A percentile compares a stretch with the other conserved stretches of the same genome.
These are phyloP conservation scores for Akabosia matsudoensis DNA, from an alignment of 1,140 invertebrate species.

Conservation along the genomic window DNA sequence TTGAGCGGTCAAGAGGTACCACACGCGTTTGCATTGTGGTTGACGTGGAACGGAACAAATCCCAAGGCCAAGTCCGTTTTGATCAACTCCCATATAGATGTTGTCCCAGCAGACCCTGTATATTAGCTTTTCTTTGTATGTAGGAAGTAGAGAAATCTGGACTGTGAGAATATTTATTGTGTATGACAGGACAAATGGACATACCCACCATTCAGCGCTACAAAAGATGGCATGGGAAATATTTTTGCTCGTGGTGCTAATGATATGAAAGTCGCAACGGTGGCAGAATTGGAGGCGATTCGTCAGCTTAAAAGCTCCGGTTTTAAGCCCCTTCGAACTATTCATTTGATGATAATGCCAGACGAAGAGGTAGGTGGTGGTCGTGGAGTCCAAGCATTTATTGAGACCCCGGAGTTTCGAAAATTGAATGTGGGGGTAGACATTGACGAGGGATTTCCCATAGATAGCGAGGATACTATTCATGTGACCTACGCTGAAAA, in stretches of 20 bases:
- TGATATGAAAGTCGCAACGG: constrained; percentile 78
- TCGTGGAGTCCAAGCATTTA: constrained; percentile 64
- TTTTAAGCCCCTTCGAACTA: constrained; percentile 52
- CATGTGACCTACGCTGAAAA: constrained; percentile 60
- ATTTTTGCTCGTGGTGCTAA: constrained; percentile 78
- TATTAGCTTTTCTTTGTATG: constrained; percentile 52
- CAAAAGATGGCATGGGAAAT: constrained; percentile 70
- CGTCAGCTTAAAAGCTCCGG: constrained; percentile 61
- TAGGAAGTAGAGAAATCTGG: not conserved
- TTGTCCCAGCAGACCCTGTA: constrained; percentile 82
- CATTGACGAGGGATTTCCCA: constrained; percentile 60
- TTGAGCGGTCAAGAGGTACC: constrained; percentile 58
- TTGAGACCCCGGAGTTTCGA: constrained; percentile 54
- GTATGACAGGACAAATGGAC: constrained; percentile 60
- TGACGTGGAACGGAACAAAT: constrained; percentile 73
- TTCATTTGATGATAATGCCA: constrained; percentile 73
- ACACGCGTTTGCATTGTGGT: too few relatives aligned
- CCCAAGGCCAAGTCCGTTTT: constrained; percentile 69
- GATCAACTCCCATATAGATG: constrained; percentile 88
- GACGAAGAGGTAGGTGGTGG: constrained; percentile 88
- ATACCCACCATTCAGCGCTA: constrained; percentile 71
- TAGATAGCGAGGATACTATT: constrained; percentile 57
- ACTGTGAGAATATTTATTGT: constrained; percentile 24
- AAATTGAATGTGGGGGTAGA: constrained; percentile 59
- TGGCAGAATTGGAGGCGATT: constrained; percentile 75